A percentile compares a stretch with the other conserved stretches of the same genome.
These are phyloP conservation scores for Bucorvus abyssinicus DNA, from an alignment of 2,797 vertebrate genomes.

Conservation along the genomic window DNA sequence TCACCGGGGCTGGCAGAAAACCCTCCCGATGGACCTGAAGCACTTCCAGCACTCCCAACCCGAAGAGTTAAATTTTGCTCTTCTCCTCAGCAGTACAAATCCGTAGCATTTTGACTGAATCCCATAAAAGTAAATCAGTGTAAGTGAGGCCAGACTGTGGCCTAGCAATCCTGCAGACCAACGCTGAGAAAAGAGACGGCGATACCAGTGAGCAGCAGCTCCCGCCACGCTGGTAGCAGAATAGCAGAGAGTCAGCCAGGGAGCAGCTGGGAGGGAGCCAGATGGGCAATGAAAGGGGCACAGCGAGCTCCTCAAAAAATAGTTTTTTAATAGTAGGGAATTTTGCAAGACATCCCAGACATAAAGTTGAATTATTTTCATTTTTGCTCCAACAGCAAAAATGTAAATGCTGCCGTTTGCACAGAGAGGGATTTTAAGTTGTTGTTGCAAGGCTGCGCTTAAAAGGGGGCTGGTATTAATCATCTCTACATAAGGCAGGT, in stretches of 20 bases:
- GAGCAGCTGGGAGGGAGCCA: constrained; percentile 70
- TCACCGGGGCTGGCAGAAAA: background rate
- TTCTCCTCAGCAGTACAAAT: background rate
- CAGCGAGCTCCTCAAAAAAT: constrained; percentile 39
- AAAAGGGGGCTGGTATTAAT: constrained; percentile 45
- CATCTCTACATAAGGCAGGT: constrained; percentile 14
- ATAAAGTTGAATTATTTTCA: constrained; percentile 70
- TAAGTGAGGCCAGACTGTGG: background rate
- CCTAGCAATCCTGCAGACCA: background rate
- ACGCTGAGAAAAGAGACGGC: background rate
- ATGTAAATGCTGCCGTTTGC: constrained; percentile 58
- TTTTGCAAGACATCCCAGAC: constrained; percentile 51
- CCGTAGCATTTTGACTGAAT: background rate
- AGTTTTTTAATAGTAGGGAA: constrained; percentile 51
- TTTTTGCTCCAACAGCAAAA: constrained; percentile 69
- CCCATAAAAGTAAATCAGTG: constrained; percentile 2
- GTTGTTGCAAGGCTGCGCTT: constrained; percentile 36
- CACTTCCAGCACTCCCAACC: background rate
- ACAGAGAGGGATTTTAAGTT: background rate
- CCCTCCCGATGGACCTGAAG: background rate
- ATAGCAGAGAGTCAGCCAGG: constrained; percentile 50
- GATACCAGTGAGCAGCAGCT: constrained; percentile 4
- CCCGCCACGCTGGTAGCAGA: constrained; percentile 28
- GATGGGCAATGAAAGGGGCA: constrained; percentile 69
- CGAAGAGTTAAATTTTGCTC: background rate